phyloP scores from a whole-genome alignment of 2,888 invertebrate genomes.

The Lampropteryx suffumata region DNA sequence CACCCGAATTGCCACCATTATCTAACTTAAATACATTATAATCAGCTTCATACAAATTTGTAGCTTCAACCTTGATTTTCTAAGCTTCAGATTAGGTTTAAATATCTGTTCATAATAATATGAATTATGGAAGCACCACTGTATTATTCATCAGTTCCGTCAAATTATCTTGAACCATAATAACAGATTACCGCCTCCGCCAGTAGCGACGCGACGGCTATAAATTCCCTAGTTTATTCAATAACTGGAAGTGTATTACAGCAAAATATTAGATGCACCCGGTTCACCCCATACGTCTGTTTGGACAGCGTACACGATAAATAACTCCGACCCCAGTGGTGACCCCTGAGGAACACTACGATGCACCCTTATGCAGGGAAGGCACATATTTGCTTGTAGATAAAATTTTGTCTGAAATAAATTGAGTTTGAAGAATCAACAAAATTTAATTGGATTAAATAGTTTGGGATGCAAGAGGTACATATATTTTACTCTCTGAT shows the following conservation, averaged over 20 bases:
- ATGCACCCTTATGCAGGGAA: constrained; percentile 32
- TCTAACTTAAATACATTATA: too few relatives aligned
- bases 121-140: neutral
- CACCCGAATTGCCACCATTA: too few relatives aligned
- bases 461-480: too few relatives aligned
- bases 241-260: constrained; percentile 20
- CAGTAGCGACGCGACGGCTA: constrained; percentile 14
- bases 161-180: constrained; percentile 9
- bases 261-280: constrained; percentile 31
- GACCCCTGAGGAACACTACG: constrained; percentile 41
- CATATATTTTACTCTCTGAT: too few relatives aligned
- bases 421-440: neutral
- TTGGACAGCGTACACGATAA: constrained; percentile 52
- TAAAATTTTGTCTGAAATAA: constrained; percentile 1
- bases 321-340: constrained; percentile 46
- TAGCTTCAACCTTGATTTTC: too few relatives aligned
- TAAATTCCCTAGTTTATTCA: constrained; percentile 28
- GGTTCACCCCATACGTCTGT: constrained; percentile 40
- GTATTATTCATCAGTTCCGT: constrained; percentile 3
- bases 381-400: constrained; percentile 25
- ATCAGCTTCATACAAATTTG: too few relatives aligned
- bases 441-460: neutral
- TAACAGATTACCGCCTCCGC: constrained; percentile 13
- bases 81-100: too few relatives aligned
- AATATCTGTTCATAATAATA: neutral